Percentiles rank a stretch among this genome's conserved stretches.
These are phyloP conservation scores for Cartodere bifasciata DNA, from an alignment of 2,888 invertebrate species.

Conservation along the genomic window DNA sequence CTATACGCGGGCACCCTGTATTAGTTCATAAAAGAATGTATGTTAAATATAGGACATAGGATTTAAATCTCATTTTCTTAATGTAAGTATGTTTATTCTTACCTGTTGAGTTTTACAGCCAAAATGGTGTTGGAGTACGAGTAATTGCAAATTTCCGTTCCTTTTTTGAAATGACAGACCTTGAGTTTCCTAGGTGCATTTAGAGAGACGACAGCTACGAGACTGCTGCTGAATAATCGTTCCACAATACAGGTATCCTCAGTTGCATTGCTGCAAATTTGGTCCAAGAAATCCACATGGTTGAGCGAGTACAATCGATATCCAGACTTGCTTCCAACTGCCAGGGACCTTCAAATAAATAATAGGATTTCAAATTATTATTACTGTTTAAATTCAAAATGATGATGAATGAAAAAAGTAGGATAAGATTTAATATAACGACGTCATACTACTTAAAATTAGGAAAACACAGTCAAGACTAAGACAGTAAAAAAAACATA, in stretches of 20 bases:
- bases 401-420: no score
- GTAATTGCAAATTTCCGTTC: conserved; percentile 96
- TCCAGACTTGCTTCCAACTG: conserved; percentile 83
- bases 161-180: conserved; percentile 96
- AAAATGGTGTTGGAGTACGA: conserved; percentile 89
- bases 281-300: conserved; percentile 73
- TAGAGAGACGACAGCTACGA: conserved; percentile 89
- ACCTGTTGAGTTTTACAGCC: conserved; percentile 89
- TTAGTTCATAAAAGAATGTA: no score
- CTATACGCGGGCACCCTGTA: no score
- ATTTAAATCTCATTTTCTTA: no score
- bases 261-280: conserved; percentile 74
- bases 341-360: conserved; percentile 58
- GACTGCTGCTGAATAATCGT: conserved; percentile 89
- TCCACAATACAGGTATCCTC: conserved; percentile 89
- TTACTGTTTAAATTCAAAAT: no score
- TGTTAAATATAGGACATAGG: no score
- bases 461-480: no score
- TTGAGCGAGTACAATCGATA: conserved; percentile 81
- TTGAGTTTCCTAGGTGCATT: conserved; percentile 82
- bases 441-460: no score
- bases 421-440: no score
- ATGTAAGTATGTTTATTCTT: conserved; percentile 47
- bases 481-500: no score
- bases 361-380: conserved; percentile 6